These are phyloP conservation scores for Pantala flavescens DNA, from an alignment of 1,140 invertebrate species.

Conservation along the genomic window DNA sequence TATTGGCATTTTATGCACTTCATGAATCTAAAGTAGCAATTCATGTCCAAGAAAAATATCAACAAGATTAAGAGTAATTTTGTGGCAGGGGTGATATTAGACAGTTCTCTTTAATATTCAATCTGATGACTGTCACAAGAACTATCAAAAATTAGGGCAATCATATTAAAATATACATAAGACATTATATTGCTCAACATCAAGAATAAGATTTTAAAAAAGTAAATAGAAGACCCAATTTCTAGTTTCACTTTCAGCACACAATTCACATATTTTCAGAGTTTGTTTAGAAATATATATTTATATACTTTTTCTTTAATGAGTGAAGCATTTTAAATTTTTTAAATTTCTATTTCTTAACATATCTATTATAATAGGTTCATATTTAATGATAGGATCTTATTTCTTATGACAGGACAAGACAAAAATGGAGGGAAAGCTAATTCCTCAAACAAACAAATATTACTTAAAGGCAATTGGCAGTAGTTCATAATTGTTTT, in stretches of 20 bases:
- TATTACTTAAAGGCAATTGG: slow-evolving; percentile 7
- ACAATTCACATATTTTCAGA: neutral
- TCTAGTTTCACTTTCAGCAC: neutral
- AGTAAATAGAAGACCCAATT: neutral
- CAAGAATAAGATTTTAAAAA: neutral
- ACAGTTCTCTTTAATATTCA: neutral
- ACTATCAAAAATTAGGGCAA: neutral
- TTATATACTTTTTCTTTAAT: neutral
- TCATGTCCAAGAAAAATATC: slow-evolving; percentile 4
- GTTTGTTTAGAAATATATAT: slow-evolving; percentile 11
- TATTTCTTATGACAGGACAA: neutral
- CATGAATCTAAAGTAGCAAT: slow-evolving; percentile 5
- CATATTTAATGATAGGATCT: neutral
- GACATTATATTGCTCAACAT: slow-evolving; percentile 7
- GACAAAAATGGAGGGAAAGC: slow-evolving; percentile 1
- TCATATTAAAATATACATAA: slow-evolving; percentile 11
- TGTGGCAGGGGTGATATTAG: neutral
- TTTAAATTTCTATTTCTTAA: slow-evolving; percentile 9
- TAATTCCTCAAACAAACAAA: neutral
- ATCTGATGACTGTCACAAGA: neutral
- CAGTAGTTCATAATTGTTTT: slow-evolving; percentile 10
- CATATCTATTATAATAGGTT: neutral
- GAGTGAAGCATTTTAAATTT: neutral
- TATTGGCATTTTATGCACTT: neutral
- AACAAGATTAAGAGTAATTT: neutral